A percentile compares a stretch with the other conserved stretches of the same genome.
These are phyloP conservation scores for Tillus elongatus DNA, from an alignment of 2,888 invertebrate species.

Conservation along the genomic window DNA sequence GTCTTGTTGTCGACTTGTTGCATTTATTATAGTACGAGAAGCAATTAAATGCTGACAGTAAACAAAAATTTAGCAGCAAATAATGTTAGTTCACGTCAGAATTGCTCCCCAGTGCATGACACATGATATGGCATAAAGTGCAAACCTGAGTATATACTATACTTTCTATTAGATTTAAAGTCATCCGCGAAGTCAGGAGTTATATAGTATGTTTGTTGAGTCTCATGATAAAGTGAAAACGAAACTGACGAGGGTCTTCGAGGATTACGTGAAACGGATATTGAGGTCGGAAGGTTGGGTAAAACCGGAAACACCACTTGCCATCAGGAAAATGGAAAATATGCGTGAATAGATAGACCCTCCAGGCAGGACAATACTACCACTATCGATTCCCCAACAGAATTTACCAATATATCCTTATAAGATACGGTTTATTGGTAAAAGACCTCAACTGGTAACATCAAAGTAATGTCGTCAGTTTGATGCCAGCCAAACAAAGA, in stretches of 20 bases:
- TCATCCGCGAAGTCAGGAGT: too few species aligned
- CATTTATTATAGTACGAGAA: too few species aligned
- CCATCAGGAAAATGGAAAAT: conserved; percentile 30
- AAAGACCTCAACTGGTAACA: neutral
- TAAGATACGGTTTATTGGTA: conserved; percentile 2
- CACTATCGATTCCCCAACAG: conserved; percentile 11
- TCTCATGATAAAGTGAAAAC: conserved; percentile 26
- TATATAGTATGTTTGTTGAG: conserved; percentile 10
- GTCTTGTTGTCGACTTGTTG: too few species aligned
- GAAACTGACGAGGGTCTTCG: conserved; percentile 21
- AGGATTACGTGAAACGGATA: conserved; percentile 25
- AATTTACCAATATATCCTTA: conserved; percentile 3
- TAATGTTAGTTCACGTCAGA: too few species aligned
- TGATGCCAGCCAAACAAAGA: too few species aligned
- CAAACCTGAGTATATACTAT: too few species aligned
- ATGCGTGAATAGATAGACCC: conserved; percentile 27
- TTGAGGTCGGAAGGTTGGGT: conserved; percentile 28
- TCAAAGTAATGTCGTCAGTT: too few species aligned
- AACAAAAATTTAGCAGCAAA: too few species aligned
- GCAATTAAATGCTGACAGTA: too few species aligned
- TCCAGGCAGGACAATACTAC: conserved; percentile 19
- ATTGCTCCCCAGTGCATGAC: too few species aligned
- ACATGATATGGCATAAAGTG: too few species aligned
- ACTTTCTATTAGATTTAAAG: too few species aligned
- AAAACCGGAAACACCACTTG: conserved; percentile 27